Conservation (phyloP, 2,113 vertebrate species). For the Eulemur macaco region DNA sequence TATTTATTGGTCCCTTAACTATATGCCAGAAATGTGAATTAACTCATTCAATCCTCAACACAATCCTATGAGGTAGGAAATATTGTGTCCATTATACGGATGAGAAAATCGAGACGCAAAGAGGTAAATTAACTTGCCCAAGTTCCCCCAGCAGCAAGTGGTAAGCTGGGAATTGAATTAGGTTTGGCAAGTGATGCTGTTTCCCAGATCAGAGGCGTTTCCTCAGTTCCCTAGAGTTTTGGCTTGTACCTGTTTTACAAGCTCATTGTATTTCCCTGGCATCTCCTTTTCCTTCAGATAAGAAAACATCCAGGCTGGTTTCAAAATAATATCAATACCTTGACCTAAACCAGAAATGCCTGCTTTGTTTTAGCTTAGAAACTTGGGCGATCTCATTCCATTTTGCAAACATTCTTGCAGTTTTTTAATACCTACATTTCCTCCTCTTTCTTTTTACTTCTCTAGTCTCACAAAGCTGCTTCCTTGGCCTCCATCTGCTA, state of each 20-base stretch:
- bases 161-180: background rate
- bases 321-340: background rate
- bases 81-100: background rate
- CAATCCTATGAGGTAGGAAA: background rate
- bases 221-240: background rate
- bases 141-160: background rate
- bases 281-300: background rate
- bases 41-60: background rate
- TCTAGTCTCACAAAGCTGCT: background rate
- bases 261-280: background rate
- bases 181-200: background rate
- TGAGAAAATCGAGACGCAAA: background rate
- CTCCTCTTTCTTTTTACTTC: background rate
- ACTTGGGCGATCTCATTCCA: background rate
- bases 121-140: background rate
- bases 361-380: background rate
- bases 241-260: background rate
- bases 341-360: slow-evolving; percentile 11
- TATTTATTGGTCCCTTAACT: background rate
- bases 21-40: background rate
- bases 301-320: background rate
- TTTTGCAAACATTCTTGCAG: background rate
- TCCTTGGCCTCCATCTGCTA: background rate
- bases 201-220: background rate
- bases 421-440: background rate